Percentiles rank a stretch among this genome's conserved stretches.
Conservation (phyloP, 2,888 invertebrate species). For the Syrista parreyssii region DNA sequence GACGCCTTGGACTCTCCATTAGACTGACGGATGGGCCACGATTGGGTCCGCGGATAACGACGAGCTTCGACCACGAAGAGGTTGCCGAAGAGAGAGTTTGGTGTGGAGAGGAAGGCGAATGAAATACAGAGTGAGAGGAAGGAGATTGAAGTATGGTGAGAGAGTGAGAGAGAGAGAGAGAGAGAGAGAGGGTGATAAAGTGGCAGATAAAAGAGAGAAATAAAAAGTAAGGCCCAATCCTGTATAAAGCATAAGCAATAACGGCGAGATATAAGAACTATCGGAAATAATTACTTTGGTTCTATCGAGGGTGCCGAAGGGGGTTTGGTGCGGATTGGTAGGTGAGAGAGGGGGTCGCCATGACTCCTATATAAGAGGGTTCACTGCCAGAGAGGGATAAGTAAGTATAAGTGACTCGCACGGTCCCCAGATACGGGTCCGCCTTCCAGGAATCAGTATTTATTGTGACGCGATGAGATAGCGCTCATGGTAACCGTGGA, state of each 20-base stretch:
- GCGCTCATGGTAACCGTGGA: slow-evolving; percentile 23
- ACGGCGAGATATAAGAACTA: slow-evolving; percentile 44
- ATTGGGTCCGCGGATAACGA: slow-evolving; percentile 43
- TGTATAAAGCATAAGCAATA: slow-evolving; percentile 52
- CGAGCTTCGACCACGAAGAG: slow-evolving; percentile 11
- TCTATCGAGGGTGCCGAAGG: slow-evolving; percentile 48
- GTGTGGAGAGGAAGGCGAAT: slow-evolving; percentile 24
- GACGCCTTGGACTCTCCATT: slow-evolving; percentile 42
- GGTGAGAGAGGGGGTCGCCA: slow-evolving; percentile 30
- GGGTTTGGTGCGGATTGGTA: slow-evolving; percentile 18
- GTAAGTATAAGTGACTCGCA: slow-evolving; percentile 59
- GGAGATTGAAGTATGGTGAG: not conserved
- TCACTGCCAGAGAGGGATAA: slow-evolving; percentile 40
- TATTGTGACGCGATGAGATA: slow-evolving; percentile 53
- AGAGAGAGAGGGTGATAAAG: slow-evolving; percentile 27
- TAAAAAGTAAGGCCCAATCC: not conserved
- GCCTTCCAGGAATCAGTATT: slow-evolving; percentile 66
- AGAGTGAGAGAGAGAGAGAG: slow-evolving; percentile 7
- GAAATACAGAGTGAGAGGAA: slow-evolving; percentile 7
- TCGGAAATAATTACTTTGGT: slow-evolving; percentile 59
- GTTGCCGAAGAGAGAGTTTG: slow-evolving; percentile 8
- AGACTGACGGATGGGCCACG: slow-evolving; percentile 50
- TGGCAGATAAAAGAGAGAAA: not conserved
- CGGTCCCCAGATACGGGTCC: slow-evolving; percentile 40
- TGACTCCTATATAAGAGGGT: not conserved